phyloP scores from a whole-genome alignment of 2,113 vertebrate genomes.

The human region DNA sequence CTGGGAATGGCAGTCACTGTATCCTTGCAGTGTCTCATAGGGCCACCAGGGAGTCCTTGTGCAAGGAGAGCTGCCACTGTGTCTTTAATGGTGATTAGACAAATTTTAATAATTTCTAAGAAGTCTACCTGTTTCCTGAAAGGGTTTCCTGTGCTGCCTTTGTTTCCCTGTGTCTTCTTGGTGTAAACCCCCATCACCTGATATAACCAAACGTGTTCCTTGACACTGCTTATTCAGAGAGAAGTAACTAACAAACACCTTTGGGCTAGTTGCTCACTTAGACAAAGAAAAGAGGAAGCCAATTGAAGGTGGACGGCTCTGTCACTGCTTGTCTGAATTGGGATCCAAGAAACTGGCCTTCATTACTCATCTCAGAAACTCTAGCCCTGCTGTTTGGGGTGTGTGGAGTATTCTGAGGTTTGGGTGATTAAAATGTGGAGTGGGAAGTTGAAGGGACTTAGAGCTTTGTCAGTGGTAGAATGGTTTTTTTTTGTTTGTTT shows the following conservation, averaged over 20 bases:
- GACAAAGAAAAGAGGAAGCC: background rate
- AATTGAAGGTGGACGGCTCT: background rate
- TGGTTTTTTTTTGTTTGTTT: too few species aligned
- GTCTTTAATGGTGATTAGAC: background rate
- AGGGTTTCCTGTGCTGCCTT: background rate
- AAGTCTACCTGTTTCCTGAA: background rate
- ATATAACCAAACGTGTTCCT: background rate
- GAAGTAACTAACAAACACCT: background rate
- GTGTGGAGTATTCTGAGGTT: background rate
- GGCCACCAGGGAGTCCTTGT: background rate
- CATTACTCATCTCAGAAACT: background rate
- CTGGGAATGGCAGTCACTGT: background rate
- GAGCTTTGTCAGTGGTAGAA: too few species aligned
- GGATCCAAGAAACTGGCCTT: background rate
- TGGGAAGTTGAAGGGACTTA: background rate
- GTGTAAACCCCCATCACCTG: background rate
- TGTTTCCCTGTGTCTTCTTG: background rate
- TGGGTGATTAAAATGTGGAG: background rate
- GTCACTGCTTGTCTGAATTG: background rate
- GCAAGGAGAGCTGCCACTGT: background rate
- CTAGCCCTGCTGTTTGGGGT: background rate
- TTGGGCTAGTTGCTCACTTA: background rate
- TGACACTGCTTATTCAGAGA: background rate
- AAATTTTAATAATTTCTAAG: background rate
- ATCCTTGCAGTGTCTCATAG: background rate